These are phyloP conservation scores for Drosophila neutralis DNA, from an alignment of 2,888 invertebrate species.

Conservation along the genomic window DNA sequence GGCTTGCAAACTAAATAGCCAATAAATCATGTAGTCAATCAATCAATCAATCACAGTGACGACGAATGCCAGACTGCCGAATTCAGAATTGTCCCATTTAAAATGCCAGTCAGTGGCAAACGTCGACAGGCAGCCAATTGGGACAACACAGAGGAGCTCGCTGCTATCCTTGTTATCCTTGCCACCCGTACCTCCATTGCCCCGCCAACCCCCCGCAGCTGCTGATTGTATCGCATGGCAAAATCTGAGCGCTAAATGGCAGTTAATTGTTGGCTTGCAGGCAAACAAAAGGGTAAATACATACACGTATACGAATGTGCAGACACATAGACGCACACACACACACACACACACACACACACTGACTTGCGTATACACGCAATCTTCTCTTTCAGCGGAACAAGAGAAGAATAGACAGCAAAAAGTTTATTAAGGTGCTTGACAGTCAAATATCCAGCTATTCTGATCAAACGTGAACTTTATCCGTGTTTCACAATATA, in stretches of 20 bases:
- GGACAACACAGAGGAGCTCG: conserved; percentile 1
- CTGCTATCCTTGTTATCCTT: background rate
- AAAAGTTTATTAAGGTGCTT: background rate
- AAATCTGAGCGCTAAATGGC: conserved; percentile 52
- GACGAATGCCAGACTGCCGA: conserved; percentile 25
- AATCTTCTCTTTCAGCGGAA: background rate
- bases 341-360: background rate
- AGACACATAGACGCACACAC: background rate
- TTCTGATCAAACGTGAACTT: background rate
- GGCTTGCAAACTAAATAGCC: conserved; percentile 69
- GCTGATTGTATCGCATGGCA: conserved; percentile 34
- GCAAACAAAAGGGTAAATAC: conserved; percentile 23
- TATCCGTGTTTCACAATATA: background rate
- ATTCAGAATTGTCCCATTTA: conserved; percentile 45
- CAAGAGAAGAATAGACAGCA: background rate
- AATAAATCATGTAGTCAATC: conserved; percentile 75
- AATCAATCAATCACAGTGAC: conserved; percentile 58
- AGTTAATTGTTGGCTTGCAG: conserved; percentile 56
- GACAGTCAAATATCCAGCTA: background rate
- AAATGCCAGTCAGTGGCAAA: conserved; percentile 52
- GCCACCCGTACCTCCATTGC: background rate
- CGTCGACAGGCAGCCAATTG: conserved; percentile 29
- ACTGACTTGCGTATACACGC: background rate
- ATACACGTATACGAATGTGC: background rate
- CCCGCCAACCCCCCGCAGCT: background rate